Base-by-base conservation (phyloP, 2,113 vertebrate genomes). In the Zingel zingel region DNA sequence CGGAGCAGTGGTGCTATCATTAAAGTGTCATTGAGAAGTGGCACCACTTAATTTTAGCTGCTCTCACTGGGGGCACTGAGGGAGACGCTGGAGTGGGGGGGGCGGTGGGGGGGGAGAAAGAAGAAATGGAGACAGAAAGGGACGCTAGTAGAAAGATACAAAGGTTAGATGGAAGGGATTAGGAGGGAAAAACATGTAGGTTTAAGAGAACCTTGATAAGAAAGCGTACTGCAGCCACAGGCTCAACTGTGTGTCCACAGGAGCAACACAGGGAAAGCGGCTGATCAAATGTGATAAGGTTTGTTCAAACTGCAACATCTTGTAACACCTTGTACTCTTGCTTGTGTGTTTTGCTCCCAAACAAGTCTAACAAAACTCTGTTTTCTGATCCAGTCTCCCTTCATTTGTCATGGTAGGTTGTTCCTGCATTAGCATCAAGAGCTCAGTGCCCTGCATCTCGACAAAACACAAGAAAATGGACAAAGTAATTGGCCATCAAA, bases 1-100 rank as follows among this genome's bases (percentile, higher is more conserved):
- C 95, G 91, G 95, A 97, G 97, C 93, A 90, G 96, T 95, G 86
- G 91, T 91, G 90, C 96, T 97, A 96, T 99, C 97, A 98, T 98
- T 97, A 98, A 97, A 97, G 97, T 98, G 98, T 98, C 98, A 99
- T 97, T 99, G 97, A 98, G 96, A 98, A 98, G 96, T 96, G 97
- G 97, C 96, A 97, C 96, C 96, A 97, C 97, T 98, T 98, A 97
- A 98, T 98, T 98, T 98, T 96, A 98, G 97, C 96, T 96, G 96
- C 96, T 97, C 96, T 97, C 96, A 95, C 94, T 96, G 97, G 96
- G 96, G 93, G 90, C 89, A 81, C 85, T 59, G 88, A 86, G 90
- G 85, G 92, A 92, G 87, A 84, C 57, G 79, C 83, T 79, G 84
- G 87, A 92, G 83, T 14, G 5, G 39, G 43, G 63, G 45, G 30